These are phyloP conservation scores for Zosterops lateralis DNA, from an alignment of 2,113 vertebrate species.

Conservation along the genomic window DNA sequence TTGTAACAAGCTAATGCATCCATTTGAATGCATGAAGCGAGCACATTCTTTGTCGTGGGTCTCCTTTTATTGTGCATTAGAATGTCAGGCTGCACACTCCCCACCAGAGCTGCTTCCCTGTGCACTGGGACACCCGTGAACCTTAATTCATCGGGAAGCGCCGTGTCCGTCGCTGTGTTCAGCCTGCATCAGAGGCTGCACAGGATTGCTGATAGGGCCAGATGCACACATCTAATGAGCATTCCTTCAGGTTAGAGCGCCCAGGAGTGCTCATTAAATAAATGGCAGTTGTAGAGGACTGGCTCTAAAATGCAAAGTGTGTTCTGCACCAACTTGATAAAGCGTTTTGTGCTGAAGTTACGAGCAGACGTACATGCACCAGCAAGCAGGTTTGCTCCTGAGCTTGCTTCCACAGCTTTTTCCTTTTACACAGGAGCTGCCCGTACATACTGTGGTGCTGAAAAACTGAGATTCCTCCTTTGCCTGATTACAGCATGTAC, in stretches of 20 bases:
- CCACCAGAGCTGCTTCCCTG: slow-evolving; percentile 11
- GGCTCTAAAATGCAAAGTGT: slow-evolving; percentile 21
- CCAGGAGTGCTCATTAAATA: slow-evolving; percentile 76
- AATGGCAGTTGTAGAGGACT: slow-evolving; percentile 59
- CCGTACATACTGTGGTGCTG: background rate
- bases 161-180: background rate
- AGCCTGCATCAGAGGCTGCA: slow-evolving; percentile 55
- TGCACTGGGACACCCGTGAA: slow-evolving; percentile 58
- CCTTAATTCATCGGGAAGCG: slow-evolving; percentile 42
- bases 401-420: background rate
- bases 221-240: slow-evolving; percentile 71
- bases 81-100: background rate
- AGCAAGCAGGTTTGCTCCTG: background rate
- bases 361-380: background rate
- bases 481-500: background rate
- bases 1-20: background rate
- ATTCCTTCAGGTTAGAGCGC: slow-evolving; percentile 68
- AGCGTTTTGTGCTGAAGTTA: background rate
- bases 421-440: background rate
- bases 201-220: slow-evolving; percentile 71
- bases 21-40: slow-evolving; percentile 33
- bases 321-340: slow-evolving; percentile 16
- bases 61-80: slow-evolving; percentile 1
- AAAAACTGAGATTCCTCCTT: background rate
- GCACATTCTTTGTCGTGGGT: background rate